Conservation (phyloP, 2,797 vertebrate genomes). For the Lepilemur septentrionalis region DNA sequence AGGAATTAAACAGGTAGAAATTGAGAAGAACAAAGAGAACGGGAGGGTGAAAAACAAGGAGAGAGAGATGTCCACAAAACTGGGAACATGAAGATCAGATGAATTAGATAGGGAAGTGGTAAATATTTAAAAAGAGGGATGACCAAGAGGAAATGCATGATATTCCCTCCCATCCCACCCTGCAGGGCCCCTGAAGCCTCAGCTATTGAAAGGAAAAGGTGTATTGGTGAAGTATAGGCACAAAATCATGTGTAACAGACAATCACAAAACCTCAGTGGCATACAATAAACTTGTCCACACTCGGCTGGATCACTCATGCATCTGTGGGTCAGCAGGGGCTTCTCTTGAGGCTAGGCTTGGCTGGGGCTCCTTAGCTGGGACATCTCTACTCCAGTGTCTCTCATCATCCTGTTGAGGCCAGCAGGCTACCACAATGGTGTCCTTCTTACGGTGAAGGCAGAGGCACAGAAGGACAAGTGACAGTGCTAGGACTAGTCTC, state of each 20-base stretch:
- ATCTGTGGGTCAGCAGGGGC: not conserved
- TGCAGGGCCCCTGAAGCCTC: not conserved
- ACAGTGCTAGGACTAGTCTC: not conserved
- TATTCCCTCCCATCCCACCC: not conserved
- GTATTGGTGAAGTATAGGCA: not conserved
- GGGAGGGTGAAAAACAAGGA: not conserved
- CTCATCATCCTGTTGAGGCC: not conserved
- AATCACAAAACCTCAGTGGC: not conserved
- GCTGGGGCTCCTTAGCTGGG: fast-evolving
- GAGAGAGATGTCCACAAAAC: not conserved
- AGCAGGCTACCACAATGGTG: fast-evolving
- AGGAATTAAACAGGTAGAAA: not conserved
- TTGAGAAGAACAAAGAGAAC: not conserved
- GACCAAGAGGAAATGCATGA: not conserved
- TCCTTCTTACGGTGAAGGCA: not conserved
- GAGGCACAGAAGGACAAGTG: not conserved
- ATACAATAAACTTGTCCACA: not conserved
- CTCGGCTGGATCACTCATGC: fast-evolving
- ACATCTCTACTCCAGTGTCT: not conserved
- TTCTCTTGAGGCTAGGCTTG: not conserved
- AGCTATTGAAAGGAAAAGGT: not conserved
- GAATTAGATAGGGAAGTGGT: not conserved
- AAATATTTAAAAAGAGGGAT: not conserved
- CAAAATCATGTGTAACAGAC: not conserved
- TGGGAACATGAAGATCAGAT: not conserved